Conservation (phyloP, 2,797 vertebrate species). For the Acestrorhynchus altus region DNA sequence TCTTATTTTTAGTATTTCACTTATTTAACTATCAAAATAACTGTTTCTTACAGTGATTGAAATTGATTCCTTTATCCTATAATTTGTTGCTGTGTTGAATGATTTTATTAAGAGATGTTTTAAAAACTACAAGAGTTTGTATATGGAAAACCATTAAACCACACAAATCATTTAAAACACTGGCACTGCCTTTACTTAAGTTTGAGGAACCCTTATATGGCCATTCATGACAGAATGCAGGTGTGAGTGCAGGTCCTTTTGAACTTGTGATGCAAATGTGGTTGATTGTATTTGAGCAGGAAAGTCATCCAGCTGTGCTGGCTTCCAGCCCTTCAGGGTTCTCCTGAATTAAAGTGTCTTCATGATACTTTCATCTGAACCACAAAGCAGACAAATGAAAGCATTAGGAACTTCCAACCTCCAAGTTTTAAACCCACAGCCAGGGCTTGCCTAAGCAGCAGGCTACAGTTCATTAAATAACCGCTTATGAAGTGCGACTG, state of each 20-base stretch:
- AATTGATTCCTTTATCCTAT: no score
- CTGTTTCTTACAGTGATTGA: no score
- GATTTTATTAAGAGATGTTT: no score
- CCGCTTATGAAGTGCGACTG: constrained; percentile 11
- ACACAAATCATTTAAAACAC: no score
- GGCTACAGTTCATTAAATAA: constrained; percentile 16
- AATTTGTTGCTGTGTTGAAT: no score
- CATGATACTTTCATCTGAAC: constrained; percentile 5
- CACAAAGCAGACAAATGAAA: constrained; percentile 19
- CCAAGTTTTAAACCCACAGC: constrained; percentile 20
- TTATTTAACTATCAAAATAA: no score
- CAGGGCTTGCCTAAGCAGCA: constrained; percentile 19
- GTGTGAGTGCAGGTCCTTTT: not conserved
- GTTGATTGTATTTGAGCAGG: not conserved
- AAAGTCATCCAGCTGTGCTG: not conserved
- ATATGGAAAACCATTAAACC: no score
- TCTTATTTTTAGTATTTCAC: no score
- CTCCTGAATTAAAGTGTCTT: constrained; percentile 26
- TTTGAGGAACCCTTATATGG: no score
- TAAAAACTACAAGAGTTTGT: no score
- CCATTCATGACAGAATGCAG: not conserved
- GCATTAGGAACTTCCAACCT: constrained; percentile 8
- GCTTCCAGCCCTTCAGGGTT: not conserved
- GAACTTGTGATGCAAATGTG: not conserved
- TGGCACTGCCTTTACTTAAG: no score